These are phyloP conservation scores for Smutsia temminckii DNA, from an alignment of 2,797 vertebrate species.

Conservation along the genomic window DNA sequence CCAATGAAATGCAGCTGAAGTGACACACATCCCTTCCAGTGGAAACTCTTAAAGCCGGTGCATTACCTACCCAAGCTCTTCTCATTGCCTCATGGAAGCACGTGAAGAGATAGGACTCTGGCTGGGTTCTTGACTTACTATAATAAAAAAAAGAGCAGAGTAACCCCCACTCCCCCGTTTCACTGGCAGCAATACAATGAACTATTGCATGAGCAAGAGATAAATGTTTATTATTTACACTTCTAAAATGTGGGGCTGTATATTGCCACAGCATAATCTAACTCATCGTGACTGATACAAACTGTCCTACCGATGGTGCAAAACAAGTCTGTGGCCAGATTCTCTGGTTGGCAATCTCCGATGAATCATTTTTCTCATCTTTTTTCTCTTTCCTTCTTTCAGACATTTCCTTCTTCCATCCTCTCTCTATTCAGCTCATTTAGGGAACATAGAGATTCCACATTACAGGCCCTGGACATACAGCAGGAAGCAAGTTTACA, in stretches of 20 bases:
- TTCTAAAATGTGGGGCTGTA: neutral
- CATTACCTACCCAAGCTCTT: too few species aligned
- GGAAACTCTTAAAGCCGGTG: neutral
- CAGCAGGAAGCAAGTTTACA: neutral
- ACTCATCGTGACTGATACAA: neutral
- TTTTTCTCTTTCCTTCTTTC: neutral
- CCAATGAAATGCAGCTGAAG: neutral
- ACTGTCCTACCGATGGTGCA: neutral
- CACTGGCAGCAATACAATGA: neutral
- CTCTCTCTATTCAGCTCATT: neutral
- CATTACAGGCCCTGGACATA: rapidly evolving
- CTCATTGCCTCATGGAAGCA: neutral
- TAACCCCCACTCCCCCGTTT: too few species aligned
- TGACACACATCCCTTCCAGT: neutral
- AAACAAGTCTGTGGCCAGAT: neutral
- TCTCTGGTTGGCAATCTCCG: neutral
- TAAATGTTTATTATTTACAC: neutral
- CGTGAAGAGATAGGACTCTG: neutral
- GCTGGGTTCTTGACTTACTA: neutral
- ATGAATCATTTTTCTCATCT: neutral
- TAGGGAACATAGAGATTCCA: neutral
- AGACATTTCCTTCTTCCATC: neutral
- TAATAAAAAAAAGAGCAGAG: neutral
- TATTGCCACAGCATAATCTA: neutral
- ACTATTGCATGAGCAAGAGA: neutral